Percentiles rank a stretch among this genome's conserved stretches.
Conservation (phyloP, 1,140 invertebrate genomes). For the Neodiprion lecontei region DNA sequence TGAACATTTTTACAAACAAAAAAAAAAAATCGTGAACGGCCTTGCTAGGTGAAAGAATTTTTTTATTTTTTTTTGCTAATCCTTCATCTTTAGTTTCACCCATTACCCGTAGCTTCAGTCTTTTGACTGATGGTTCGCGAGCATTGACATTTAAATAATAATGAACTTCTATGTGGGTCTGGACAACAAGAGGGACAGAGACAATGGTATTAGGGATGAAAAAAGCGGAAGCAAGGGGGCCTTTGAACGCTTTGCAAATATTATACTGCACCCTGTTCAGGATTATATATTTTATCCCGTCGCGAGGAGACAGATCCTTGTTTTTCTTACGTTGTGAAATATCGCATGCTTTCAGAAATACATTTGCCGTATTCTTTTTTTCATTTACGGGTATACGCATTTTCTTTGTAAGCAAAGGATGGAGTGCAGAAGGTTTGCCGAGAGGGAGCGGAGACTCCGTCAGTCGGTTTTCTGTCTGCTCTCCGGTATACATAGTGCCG, state of each 20-base stretch:
- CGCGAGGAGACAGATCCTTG: background rate
- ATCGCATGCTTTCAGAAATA: conserved; percentile 11
- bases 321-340: conserved; percentile 5
- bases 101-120: no score
- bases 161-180: no score
- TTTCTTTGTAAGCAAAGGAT: conserved; percentile 9
- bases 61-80: background rate
- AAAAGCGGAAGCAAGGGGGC: background rate
- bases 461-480: conserved; percentile 11
- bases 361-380: conserved; percentile 11
- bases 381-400: conserved; percentile 6
- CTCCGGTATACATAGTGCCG: background rate
- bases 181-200: background rate
- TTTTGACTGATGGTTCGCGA: no score
- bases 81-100: background rate
- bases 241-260: background rate
- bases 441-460: background rate
- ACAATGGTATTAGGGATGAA: background rate
- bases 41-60: no score
- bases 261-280: background rate
- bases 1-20: background rate
- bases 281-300: conserved; percentile 3
- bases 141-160: no score
- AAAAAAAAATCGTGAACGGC: background rate
- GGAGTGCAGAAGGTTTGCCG: background rate